phyloP scores from a whole-genome alignment of 2,113 vertebrate species.

The Arizona elegans region DNA sequence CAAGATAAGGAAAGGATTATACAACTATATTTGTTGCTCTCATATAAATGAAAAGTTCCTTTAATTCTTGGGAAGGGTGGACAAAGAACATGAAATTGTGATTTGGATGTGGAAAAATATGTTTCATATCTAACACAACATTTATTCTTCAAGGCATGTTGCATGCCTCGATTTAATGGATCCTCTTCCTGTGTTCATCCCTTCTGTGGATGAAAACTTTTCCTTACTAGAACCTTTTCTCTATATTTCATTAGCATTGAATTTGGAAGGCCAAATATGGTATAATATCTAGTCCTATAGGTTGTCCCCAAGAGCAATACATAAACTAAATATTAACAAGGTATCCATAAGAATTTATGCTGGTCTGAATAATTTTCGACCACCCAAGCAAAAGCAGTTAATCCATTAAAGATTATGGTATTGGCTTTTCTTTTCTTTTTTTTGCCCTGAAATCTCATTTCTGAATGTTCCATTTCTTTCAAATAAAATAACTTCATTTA shows the following conservation, averaged over 20 bases:
- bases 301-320: neutral
- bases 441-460: constrained; percentile 1
- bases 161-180: neutral
- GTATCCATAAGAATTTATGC: neutral
- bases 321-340: neutral
- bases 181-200: neutral
- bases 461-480: neutral
- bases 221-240: neutral
- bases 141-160: neutral
- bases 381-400: neutral
- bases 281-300: neutral
- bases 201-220: neutral
- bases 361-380: too few species aligned
- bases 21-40: neutral
- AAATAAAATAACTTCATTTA: neutral
- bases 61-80: neutral
- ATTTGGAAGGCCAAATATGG: neutral
- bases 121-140: neutral
- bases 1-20: neutral
- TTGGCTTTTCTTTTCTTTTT: neutral
- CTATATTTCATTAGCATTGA: neutral
- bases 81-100: neutral
- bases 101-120: neutral
- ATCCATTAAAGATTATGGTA: neutral
- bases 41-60: neutral